Percentiles rank a stretch among this genome's conserved stretches.
These are phyloP conservation scores for Dorcus hopei DNA, from an alignment of 2,888 invertebrate genomes.

Conservation along the genomic window DNA sequence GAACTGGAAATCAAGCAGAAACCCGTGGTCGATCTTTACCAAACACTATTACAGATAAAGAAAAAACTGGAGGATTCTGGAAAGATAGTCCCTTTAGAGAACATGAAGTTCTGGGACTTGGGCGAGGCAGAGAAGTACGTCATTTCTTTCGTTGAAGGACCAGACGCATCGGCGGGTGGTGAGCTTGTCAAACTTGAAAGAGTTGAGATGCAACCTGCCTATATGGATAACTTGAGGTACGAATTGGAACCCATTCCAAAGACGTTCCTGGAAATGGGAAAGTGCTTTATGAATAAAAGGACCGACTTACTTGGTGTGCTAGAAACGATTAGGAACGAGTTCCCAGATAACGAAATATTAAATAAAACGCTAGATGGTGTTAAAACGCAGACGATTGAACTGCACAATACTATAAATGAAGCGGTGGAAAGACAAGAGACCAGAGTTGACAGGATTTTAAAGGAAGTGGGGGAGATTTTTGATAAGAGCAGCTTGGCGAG, in stretches of 20 bases:
- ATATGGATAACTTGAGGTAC: constrained; percentile 35
- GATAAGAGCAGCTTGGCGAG: constrained; percentile 23
- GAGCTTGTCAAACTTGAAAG: constrained; percentile 4
- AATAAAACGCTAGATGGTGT: constrained; percentile 31
- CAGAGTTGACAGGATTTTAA: constrained; percentile 34
- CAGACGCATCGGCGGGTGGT: neutral
- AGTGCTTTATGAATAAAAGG: constrained; percentile 36
- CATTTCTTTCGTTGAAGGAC: constrained; percentile 18
- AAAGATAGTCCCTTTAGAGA: constrained; percentile 35
- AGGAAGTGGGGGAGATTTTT: constrained; percentile 34
- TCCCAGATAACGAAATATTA: constrained; percentile 31
- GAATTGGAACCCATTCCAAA: constrained; percentile 41
- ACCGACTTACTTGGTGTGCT: constrained; percentile 37
- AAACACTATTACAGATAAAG: constrained; percentile 39
- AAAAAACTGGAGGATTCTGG: constrained; percentile 42
- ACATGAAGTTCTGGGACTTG: constrained; percentile 16
- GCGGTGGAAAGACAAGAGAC: constrained; percentile 32
- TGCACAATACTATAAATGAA: constrained; percentile 36
- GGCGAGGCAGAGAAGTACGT: neutral
- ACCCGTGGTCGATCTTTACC: constrained; percentile 41
- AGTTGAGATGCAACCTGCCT: constrained; percentile 24
- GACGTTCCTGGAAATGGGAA: constrained; percentile 38
- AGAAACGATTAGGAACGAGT: constrained; percentile 34
- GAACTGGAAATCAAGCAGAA: constrained; percentile 42
- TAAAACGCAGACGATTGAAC: constrained; percentile 32